Evolutionary conservation across 2,113 vertebrate species (phyloP), one percentile per base, ranked within the genome.

Genomic region (Arizona elegans): DNA sequence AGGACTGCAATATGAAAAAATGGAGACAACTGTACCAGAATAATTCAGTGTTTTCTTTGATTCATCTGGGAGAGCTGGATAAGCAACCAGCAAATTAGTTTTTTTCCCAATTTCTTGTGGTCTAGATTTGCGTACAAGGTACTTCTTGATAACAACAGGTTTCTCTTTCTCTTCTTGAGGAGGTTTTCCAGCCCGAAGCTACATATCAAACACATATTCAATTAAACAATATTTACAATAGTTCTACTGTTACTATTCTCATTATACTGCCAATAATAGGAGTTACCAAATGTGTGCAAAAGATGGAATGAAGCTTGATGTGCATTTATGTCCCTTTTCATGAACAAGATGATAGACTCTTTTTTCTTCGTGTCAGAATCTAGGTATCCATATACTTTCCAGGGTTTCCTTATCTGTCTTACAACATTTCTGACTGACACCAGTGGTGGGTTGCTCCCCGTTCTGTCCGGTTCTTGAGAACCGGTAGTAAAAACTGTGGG

Each of bases 171-270:
- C 88, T 29, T 53, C 94, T 53, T 86, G 93, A 13, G 96, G 95
- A 90, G 93, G 94, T 90, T 47, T 97, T 90, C 97, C 97, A 91
- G 92, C 38, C 24, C 95, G 97, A 87, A 98, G 94, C 98, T 99
- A 88, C 53, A 94, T 95, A 92, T 95, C 38, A 50, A 95, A 91
- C 19, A 94, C 43, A 92, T 53, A 53, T 87, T 91, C 92, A 92
- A 19, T 29, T 85, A 93, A 94, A 11, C 85, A 58, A 62, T 52
- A 50, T 55, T 93, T 59, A 92, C 88, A 62, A 92, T 19, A 89
- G 93, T 93, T 81, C 93, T 81, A 92, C 75, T 54, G 93, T 54
- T 3, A 54, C 15, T 88, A 91, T 92, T 47, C 92, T 53, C 81
- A 94, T 94, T 93, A 50, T 93, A 88, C 92, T 0, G 87, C 92